A percentile compares a stretch with the other conserved stretches of the same genome.
These are phyloP conservation scores for Festucalex cinctus DNA, from an alignment of 2,113 vertebrate species.

Conservation along the genomic window DNA sequence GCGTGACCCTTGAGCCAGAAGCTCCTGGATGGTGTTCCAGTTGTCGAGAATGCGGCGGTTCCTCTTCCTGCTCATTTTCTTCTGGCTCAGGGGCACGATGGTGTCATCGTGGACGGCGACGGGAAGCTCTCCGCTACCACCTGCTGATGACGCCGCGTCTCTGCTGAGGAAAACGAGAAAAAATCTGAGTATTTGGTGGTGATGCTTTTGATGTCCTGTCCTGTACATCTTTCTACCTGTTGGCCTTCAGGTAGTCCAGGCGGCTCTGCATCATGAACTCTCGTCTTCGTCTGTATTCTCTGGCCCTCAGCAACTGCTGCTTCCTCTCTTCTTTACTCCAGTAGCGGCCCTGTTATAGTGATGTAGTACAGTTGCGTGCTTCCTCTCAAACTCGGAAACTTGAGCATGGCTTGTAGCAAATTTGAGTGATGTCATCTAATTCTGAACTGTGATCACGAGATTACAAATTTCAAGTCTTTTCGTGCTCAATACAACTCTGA, in stretches of 20 bases:
- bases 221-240: conserved; percentile 30
- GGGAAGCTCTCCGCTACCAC: conserved; percentile 38
- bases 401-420: too few species aligned
- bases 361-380: too few species aligned
- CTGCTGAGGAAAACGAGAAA: conserved; percentile 29
- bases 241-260: conserved; percentile 74
- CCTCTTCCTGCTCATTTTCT: conserved; percentile 77
- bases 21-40: conserved; percentile 89
- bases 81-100: conserved; percentile 79
- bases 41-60: conserved; percentile 84
- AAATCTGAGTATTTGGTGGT: background rate
- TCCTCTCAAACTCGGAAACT: too few species aligned
- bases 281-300: conserved; percentile 77
- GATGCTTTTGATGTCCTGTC: background rate
- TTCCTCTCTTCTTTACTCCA: conserved; percentile 88
- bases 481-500: too few species aligned
- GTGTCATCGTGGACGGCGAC: conserved; percentile 10
- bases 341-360: conserved; percentile 74
- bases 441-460: too few species aligned
- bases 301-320: conserved; percentile 80
- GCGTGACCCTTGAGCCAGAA: conserved; percentile 79
- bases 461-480: too few species aligned
- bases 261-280: conserved; percentile 85
- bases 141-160: conserved; percentile 39
- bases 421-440: too few species aligned